These are phyloP conservation scores for Tragelaphus buxtoni DNA, from an alignment of 2,113 vertebrate species.

Conservation along the genomic window DNA sequence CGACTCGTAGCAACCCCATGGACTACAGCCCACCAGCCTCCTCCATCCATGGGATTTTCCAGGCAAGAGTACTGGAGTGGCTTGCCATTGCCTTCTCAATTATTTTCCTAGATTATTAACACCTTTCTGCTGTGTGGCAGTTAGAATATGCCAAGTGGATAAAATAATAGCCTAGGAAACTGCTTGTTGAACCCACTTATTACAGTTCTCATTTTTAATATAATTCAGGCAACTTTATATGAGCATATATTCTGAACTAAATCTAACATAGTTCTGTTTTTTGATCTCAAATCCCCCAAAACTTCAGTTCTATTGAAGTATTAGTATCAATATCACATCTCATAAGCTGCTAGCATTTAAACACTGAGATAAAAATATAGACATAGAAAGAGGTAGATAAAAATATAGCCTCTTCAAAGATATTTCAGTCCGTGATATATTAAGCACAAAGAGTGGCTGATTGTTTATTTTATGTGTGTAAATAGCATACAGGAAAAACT, in stretches of 20 bases:
- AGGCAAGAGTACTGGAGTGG: no score
- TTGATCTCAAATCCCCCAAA: neutral
- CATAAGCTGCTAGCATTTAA: neutral
- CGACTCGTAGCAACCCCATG: no score
- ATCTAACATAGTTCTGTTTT: neutral
- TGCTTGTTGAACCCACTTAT: neutral
- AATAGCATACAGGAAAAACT: neutral
- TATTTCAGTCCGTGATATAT: neutral
- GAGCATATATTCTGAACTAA: neutral
- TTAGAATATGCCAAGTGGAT: accelerated
- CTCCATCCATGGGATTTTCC: no score
- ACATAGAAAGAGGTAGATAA: neutral
- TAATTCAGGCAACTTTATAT: neutral
- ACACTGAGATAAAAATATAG: neutral
- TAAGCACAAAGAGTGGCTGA: neutral
- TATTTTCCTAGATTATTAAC: neutral
- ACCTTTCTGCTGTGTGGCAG: neutral
- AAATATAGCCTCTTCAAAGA: neutral
- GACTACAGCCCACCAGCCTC: no score
- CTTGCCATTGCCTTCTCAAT: no score
- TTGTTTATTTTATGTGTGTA: neutral
- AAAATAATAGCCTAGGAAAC: neutral
- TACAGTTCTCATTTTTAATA: neutral
- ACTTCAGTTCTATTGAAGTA: neutral
- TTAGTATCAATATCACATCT: neutral